Conservation (phyloP, 2,888 invertebrate genomes). For the Candidula unifasciata region DNA sequence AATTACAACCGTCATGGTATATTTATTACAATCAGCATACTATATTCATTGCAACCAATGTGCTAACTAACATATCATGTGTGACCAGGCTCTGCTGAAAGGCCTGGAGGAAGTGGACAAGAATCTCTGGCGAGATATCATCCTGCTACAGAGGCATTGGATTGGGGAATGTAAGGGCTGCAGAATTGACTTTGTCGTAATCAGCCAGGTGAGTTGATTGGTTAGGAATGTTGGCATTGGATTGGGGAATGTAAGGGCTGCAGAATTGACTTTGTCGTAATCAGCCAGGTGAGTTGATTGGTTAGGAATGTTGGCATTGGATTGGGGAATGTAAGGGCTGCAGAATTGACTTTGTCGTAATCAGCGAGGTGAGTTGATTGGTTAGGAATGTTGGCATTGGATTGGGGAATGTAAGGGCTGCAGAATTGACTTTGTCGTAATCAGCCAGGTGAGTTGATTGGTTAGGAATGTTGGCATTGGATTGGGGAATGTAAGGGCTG, state of each 20-base stretch:
- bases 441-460: no score
- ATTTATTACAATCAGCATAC: no score
- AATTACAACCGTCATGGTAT: no score
- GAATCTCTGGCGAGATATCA: constrained; percentile 75
- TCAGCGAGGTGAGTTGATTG: constrained; percentile 44
- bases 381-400: no score
- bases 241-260: no score
- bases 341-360: constrained; percentile 63
- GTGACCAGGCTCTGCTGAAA: constrained; percentile 71
- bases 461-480: no score
- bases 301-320: constrained; percentile 67
- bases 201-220: constrained; percentile 45
- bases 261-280: no score
- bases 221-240: background rate
- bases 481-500: no score
- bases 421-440: no score
- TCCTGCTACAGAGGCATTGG: constrained; percentile 78
- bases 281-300: no score
- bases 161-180: constrained; percentile 77
- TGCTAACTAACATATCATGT: background rate
- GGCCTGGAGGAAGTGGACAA: constrained; percentile 74
- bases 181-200: constrained; percentile 64
- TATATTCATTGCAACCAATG: no score
- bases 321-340: constrained; percentile 77
- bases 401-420: no score